Evolutionary conservation across 2,797 vertebrate genomes (phyloP).

Genomic region (Anguilla megastoma): DNA sequence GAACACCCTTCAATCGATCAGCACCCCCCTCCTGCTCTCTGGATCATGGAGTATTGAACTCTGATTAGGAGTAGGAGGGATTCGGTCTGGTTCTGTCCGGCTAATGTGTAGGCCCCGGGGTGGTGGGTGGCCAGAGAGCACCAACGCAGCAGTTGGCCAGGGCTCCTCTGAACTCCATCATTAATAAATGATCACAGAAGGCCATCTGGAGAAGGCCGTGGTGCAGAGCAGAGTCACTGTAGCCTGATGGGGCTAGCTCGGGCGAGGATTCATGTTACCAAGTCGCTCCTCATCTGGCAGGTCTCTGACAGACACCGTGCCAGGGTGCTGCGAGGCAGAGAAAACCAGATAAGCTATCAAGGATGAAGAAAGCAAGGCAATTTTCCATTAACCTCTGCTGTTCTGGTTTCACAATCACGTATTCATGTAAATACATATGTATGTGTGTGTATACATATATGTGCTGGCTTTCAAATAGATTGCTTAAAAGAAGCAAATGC

Average conservation of each 20-base stretch:
- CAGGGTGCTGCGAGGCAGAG: not conserved
- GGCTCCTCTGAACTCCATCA: constrained; percentile 83
- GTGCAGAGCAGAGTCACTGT: constrained; percentile 47
- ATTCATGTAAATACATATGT: no score
- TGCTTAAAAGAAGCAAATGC: not conserved
- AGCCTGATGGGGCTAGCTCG: not conserved
- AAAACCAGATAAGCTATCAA: not conserved
- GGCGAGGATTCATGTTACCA: constrained; percentile 10
- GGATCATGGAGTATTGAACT: constrained; percentile 47
- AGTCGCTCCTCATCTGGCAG: not conserved
- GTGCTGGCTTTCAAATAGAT: not conserved
- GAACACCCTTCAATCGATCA: not conserved
- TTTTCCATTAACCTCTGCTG: not conserved
- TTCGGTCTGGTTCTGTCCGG: constrained; percentile 44
- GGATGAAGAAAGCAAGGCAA: not conserved
- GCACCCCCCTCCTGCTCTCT: constrained; percentile 30
- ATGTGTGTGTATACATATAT: not conserved
- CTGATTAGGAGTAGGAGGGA: not conserved
- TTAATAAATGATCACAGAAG: constrained; percentile 88
- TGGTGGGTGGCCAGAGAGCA: constrained; percentile 70
- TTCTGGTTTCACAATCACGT: not conserved
- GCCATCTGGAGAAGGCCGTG: constrained; percentile 80
- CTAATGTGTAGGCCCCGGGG: constrained; percentile 58
- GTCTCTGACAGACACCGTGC: not conserved
- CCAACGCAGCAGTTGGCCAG: constrained; percentile 80